Base-by-base conservation (phyloP, 2,113 vertebrate genomes). In the Nestor notabilis region DNA sequence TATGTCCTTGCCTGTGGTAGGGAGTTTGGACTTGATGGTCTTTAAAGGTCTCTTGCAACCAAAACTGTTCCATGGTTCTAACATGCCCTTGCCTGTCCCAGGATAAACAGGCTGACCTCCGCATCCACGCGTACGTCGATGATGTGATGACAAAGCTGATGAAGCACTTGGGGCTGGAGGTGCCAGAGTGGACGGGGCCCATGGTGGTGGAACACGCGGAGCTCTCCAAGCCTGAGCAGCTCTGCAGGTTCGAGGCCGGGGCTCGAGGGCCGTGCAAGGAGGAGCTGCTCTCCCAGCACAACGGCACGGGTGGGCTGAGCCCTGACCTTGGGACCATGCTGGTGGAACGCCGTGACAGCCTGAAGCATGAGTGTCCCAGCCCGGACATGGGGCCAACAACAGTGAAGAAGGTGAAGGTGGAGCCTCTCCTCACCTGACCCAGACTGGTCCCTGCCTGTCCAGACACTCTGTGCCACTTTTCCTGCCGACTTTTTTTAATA, bases 51-150 rank as follows among this genome's bases (percentile, higher is more conserved):
- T 58, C 33, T 35, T 35, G 21, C 56, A 58, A 24, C 33, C 56
- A 58, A 58, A 58, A 35, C 33, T 33, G 24, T 24, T 58, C 56
- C 16, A n/a, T 35, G 56, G 33, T 58, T 58, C 33, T 58, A 23
- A 23, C 20, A 4, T 35, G 9, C 33, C 84, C 91, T 77, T 6
- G 1, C 60, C 46, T 7, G 0, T 52, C 60, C 37, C 95, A 99
- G 99, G 99, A 99, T 97, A 99, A 99, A 58, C 99, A 99, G 5
- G 99, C 99, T 0, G 98, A 99, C 97, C 97, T 99, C 68, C 98
- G 98, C 63, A 99, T 99, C 97, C 97, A 99, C 2, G 98, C 98
- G 87, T 99, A 99, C 4, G 99, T 99, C 1, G 99, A 99, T 1
- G 98, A 99, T 3, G 98, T 99, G 89, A 99, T 99, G 98, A 97